Percentiles rank a stretch among this genome's conserved stretches.
These are phyloP conservation scores for Drosophila pallidifrons DNA, from an alignment of 1,140 invertebrate genomes.

Conservation along the genomic window DNA sequence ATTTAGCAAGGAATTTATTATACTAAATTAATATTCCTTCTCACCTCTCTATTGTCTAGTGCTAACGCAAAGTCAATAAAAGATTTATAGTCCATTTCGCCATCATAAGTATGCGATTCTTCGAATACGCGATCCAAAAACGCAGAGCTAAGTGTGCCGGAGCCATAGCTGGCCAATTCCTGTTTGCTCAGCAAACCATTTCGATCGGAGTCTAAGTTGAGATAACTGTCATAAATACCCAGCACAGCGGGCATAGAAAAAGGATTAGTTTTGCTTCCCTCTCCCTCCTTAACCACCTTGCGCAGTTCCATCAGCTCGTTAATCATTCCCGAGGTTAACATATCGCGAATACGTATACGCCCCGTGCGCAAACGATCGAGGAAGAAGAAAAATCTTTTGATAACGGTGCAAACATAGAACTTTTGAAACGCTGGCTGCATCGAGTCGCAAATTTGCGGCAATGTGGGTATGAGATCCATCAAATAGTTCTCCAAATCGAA, in stretches of 20 bases:
- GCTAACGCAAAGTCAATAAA: slow-evolving; percentile 98
- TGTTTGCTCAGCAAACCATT: slow-evolving; percentile 97
- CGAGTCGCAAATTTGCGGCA: slow-evolving; percentile 93
- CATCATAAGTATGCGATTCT: slow-evolving; percentile 97
- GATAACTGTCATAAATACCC: slow-evolving; percentile 96
- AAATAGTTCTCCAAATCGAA: slow-evolving; percentile 98
- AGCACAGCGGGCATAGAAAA: slow-evolving; percentile 96
- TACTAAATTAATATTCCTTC: neutral
- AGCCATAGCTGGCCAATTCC: slow-evolving; percentile 95
- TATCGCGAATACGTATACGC: slow-evolving; percentile 95
- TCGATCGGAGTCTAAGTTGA: slow-evolving; percentile 97
- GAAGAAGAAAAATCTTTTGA: slow-evolving; percentile 98
- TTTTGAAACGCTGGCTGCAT: slow-evolving; percentile 97
- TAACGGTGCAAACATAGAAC: slow-evolving; percentile 98
- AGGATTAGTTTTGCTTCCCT: slow-evolving; percentile 92
- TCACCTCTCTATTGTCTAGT: slow-evolving; percentile 95
- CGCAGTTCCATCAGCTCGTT: slow-evolving; percentile 96
- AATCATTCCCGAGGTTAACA: slow-evolving; percentile 95
- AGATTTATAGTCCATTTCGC: slow-evolving; percentile 99
- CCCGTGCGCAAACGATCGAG: slow-evolving; percentile 95
- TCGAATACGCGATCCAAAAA: slow-evolving; percentile 98
- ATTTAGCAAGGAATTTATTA: neutral
- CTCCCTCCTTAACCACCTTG: slow-evolving; percentile 87
- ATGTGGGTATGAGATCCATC: slow-evolving; percentile 94
- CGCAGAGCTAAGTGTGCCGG: slow-evolving; percentile 94